Conservation (phyloP, 2,797 vertebrate genomes). For the Leucoraja ocellata region DNA sequence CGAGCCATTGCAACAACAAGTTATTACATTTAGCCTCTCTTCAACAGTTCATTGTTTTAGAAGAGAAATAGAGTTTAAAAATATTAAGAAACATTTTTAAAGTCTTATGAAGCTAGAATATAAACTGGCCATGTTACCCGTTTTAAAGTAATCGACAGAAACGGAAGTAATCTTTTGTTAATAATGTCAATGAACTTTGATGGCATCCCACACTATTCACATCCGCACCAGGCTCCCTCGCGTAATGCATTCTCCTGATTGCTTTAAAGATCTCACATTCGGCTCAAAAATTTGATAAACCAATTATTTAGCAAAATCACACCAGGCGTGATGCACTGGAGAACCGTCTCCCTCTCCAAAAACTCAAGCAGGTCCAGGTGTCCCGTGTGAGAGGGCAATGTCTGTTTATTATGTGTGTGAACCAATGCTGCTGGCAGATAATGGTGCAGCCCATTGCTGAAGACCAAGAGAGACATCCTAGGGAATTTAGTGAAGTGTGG, state of each 20-base stretch:
- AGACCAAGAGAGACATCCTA: neutral
- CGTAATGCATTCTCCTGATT: neutral
- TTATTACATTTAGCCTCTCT: neutral
- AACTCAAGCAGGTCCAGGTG: neutral
- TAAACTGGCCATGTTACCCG: neutral
- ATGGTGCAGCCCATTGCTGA: neutral
- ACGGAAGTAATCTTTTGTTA: neutral
- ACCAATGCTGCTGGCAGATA: neutral
- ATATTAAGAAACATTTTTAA: neutral
- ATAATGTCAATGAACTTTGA: neutral
- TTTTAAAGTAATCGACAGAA: conserved; percentile 19
- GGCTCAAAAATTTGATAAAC: neutral
- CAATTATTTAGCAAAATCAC: neutral
- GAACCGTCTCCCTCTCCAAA: neutral
- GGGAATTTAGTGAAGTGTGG: neutral
- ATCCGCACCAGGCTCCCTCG: neutral
- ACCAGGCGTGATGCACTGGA: neutral
- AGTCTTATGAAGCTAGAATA: neutral
- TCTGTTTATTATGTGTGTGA: neutral
- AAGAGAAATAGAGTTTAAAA: neutral
- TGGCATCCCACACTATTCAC: too few relatives aligned
- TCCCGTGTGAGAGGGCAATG: neutral
- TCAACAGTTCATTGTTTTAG: neutral
- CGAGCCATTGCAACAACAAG: neutral
- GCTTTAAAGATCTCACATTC: neutral